These are phyloP conservation scores for Eristalis pertinax DNA, from an alignment of 2,888 invertebrate species.

Conservation along the genomic window DNA sequence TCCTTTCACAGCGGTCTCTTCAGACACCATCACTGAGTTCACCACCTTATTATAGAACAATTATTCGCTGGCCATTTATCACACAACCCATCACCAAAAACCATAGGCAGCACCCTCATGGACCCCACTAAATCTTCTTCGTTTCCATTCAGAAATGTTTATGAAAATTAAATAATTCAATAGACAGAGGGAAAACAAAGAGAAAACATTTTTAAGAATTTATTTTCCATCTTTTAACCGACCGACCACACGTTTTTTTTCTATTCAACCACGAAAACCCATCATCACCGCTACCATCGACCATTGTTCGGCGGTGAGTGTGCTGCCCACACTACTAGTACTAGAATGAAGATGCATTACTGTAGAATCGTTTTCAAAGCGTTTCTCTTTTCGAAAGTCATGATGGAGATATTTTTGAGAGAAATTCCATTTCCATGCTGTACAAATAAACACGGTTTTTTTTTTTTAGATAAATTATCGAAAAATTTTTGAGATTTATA, in stretches of 20 bases:
- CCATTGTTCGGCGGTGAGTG: background rate
- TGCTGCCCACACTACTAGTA: background rate
- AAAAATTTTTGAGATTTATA: background rate
- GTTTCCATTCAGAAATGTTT: conserved; percentile 65
- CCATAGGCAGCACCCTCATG: background rate
- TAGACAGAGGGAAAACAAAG: conserved; percentile 39
- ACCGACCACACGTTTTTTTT: background rate
- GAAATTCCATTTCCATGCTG: background rate
- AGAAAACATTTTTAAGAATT: conserved; percentile 19
- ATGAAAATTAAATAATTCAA: conserved; percentile 65
- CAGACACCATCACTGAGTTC: conserved; percentile 19
- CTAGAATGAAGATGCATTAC: background rate
- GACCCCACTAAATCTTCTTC: conserved; percentile 22
- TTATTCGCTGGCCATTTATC: conserved; percentile 52
- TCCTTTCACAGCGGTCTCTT: background rate
- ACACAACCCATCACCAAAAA: background rate
- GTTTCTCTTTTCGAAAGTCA: too few relatives aligned
- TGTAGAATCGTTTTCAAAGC: too few relatives aligned
- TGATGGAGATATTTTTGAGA: background rate
- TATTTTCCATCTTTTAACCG: background rate
- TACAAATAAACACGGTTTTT: background rate
- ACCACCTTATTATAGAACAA: conserved; percentile 59
- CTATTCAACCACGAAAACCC: too few relatives aligned
- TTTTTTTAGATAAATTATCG: background rate
- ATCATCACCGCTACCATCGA: background rate